A percentile compares a stretch with the other conserved stretches of the same genome.
Conservation (phyloP, 2,113 vertebrate genomes). For the human (Homo sapiens) region GRCh38 chrX:96904001-96904500, state of each 20-base stretch:
- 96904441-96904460: neutral
- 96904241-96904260: constrained; percentile 29
- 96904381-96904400: neutral
- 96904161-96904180: constrained; percentile 22
- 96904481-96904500: neutral
- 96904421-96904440: neutral
- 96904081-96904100: neutral
- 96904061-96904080: neutral
- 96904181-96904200: constrained; percentile 39
- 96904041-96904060: neutral
- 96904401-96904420: neutral
- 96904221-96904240: constrained; percentile 10
- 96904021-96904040: neutral
- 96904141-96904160: constrained; percentile 38
- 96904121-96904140: constrained; percentile 10
- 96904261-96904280: neutral
- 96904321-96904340: neutral
- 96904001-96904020: constrained; percentile 3
- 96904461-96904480: neutral
- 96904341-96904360: constrained; percentile 35
- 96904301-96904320: neutral
- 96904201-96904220: neutral
- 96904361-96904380: neutral
- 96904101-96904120: constrained; percentile 26
- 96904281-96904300: constrained; percentile 9